These are phyloP conservation scores for Sula dactylatra DNA, from an alignment of 2,113 vertebrate species.

Conservation along the genomic window DNA sequence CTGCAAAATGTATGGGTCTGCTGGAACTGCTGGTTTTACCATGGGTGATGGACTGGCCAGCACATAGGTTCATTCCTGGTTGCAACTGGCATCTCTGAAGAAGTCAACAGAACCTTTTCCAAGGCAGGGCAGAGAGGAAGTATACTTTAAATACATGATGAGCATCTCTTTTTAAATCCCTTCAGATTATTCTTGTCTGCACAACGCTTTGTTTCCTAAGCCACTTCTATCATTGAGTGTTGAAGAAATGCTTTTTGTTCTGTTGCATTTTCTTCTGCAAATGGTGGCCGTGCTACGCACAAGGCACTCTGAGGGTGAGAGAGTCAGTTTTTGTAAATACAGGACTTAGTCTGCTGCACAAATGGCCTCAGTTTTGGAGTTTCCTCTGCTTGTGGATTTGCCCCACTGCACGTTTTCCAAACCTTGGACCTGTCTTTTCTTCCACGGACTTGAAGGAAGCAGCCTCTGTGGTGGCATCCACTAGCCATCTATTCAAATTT, in stretches of 20 bases:
- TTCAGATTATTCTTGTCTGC: neutral
- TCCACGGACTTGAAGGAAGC: neutral
- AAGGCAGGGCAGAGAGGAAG: neutral
- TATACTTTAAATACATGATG: neutral
- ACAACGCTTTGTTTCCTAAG: neutral
- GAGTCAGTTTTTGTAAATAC: neutral
- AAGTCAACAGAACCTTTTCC: neutral
- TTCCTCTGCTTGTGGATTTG: neutral
- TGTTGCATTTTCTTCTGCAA: neutral
- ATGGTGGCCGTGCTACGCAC: neutral
- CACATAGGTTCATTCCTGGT: neutral
- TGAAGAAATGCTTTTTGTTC: neutral
- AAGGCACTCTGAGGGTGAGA: neutral
- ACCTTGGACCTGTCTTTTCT: neutral
- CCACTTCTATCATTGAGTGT: rapidly evolving
- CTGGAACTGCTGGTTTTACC: neutral
- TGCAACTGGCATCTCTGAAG: neutral
- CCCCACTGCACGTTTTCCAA: neutral
- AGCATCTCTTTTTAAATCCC: neutral
- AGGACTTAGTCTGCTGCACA: neutral
- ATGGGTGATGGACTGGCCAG: neutral
- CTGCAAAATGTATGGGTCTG: neutral
- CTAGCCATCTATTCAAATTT: neutral
- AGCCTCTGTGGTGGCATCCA: neutral
- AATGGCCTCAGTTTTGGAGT: neutral